Conservation (phyloP, 2,113 vertebrate species). For the Plotosus lineatus region DNA sequence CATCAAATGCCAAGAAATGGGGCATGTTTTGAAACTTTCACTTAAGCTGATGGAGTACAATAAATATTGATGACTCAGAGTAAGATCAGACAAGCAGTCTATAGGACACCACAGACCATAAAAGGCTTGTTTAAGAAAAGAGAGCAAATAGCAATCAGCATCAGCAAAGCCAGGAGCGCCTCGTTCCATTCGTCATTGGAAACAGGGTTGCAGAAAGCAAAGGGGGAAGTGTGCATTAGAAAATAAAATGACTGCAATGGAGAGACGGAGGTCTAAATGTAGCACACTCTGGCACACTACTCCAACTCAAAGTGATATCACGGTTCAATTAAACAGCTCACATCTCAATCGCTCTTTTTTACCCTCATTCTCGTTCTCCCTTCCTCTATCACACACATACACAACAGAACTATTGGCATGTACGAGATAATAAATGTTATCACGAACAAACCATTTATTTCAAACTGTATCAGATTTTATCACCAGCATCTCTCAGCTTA, state of each 20-base stretch:
- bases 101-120: slow-evolving; percentile 8
- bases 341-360: background rate
- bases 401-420: background rate
- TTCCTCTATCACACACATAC: background rate
- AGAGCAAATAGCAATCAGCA: background rate
- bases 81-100: slow-evolving; percentile 8
- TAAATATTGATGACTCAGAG: slow-evolving; percentile 32
- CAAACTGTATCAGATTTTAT: background rate
- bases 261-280: slow-evolving; percentile 43
- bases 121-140: slow-evolving; percentile 6
- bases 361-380: background rate
- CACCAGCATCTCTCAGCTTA: background rate
- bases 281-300: slow-evolving; percentile 28
- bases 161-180: slow-evolving; percentile 10
- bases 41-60: slow-evolving; percentile 26
- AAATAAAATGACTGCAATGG: slow-evolving; percentile 41
- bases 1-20: slow-evolving; percentile 1
- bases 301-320: slow-evolving; percentile 28
- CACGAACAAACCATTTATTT: slow-evolving; percentile 15
- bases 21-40: slow-evolving; percentile 34
- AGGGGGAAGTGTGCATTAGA: slow-evolving; percentile 11
- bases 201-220: background rate
- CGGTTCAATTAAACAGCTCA: slow-evolving; percentile 38
- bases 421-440: background rate
- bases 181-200: background rate